Evolutionary conservation across 2,797 vertebrate species (phyloP).

Genomic region (Carduelis carduelis): DNA sequence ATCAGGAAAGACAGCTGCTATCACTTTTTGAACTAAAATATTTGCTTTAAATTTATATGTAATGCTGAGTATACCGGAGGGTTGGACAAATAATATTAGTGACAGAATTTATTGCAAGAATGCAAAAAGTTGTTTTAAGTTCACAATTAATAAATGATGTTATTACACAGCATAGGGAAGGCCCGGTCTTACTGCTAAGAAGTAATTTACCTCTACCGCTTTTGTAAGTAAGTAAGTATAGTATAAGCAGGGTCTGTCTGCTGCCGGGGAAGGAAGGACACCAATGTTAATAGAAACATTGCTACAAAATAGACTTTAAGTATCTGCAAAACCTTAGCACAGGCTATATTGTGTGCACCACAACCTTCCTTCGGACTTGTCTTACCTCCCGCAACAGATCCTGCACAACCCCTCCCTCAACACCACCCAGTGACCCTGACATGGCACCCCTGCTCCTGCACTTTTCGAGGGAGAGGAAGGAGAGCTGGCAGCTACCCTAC

Average conservation of each 20-base stretch:
- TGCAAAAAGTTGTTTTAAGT: neutral
- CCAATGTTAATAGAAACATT: neutral
- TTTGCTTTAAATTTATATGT: neutral
- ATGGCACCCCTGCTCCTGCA: fast-evolving
- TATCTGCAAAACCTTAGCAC: neutral
- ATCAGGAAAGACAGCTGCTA: neutral
- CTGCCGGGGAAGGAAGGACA: fast-evolving
- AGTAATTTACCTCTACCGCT: neutral
- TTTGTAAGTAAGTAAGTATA: fast-evolving
- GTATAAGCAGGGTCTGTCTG: neutral
- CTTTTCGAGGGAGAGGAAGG: neutral
- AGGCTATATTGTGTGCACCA: neutral
- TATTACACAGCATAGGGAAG: neutral
- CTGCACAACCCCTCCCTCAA: neutral
- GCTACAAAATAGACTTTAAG: neutral
- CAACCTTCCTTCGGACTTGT: fast-evolving
- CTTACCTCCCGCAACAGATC: fast-evolving
- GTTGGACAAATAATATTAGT: neutral
- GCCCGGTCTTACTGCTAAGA: neutral
- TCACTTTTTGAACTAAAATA: neutral
- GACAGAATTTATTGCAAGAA: neutral
- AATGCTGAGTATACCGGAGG: neutral
- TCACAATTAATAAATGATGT: neutral
- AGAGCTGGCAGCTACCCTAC: neutral
- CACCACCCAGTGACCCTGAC: fast-evolving